These are phyloP conservation scores for Sminthopsis crassicaudata DNA, from an alignment of 2,113 vertebrate genomes.

Conservation along the genomic window DNA sequence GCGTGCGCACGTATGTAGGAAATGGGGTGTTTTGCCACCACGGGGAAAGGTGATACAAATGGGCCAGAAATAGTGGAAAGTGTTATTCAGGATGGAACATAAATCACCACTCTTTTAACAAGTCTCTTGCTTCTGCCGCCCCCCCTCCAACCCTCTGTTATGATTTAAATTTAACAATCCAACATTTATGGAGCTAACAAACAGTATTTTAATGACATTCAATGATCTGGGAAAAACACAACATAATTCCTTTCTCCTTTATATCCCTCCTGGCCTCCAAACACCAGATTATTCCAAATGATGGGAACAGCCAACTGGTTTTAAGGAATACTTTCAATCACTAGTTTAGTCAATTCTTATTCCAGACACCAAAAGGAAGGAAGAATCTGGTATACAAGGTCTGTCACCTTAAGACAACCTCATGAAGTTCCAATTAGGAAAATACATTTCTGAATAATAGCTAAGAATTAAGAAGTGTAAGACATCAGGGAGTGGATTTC, in stretches of 20 bases:
- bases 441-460: constrained; percentile 1
- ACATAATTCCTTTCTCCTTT: not conserved
- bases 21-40: constrained; percentile 36
- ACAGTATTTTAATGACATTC: constrained; percentile 28
- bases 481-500: not conserved
- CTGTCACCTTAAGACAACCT: not conserved
- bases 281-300: not conserved
- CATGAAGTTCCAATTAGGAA: constrained; percentile 16
- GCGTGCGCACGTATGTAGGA: not conserved
- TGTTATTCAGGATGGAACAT: constrained; percentile 20
- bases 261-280: not conserved
- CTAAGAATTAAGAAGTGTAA: not conserved
- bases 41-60: not conserved
- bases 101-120: not conserved
- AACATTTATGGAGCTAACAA: constrained; percentile 51
- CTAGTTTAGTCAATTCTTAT: not conserved
- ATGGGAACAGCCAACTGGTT: not conserved
- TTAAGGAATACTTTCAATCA: not conserved
- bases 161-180: constrained; percentile 28
- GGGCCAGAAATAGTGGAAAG: constrained; percentile 62
- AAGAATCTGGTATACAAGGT: not conserved
- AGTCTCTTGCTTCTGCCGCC: not conserved
- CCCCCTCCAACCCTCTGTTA: not conserved
- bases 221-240: not conserved
- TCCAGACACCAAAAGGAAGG: not conserved